Evolutionary conservation across 1,140 invertebrate genomes (phyloP), one percentile per base, ranked within the genome.

Genomic region (Megalonaias nervosa): DNA sequence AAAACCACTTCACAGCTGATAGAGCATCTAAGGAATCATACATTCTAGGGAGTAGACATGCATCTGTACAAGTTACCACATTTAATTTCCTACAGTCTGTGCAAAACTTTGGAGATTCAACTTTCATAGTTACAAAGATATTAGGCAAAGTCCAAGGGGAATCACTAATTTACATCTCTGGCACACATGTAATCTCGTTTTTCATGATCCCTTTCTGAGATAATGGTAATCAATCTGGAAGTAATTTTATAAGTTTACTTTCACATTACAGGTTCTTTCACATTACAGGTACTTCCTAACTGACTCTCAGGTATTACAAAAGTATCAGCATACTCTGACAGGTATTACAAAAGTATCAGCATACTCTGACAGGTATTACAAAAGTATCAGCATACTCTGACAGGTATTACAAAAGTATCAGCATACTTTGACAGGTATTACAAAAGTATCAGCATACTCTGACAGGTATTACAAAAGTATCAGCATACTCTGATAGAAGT

Each of bases 161-260:
- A 12, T 31, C 31, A 31, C 31, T 31, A 31, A 5, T 1, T 5
- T 19, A 70, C 59, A 57, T 55, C 57, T 16, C 58, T 21, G 11
- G 57, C 17, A n/a, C 57, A 23, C 68, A 70, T 31, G 1, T 5
- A 31, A 31, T 31, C 31, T 31, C 31, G 1, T 31, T 70, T 70
- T 70, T 70, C 13, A n/a, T 17, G 2, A 70, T 26, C 23, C 58
- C 68, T 31, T 64, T 16, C 55, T 72, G 59, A 62, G 60, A 31
- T 31, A 31, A 31, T 31, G 31, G 31, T 31, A 31, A 31, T 21
- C 19, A 72, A 21, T 13, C 5, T 2, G 71, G 71, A 17, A 61
- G 71, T 23, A 72, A 2, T 62, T 72, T 72, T 62, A 62, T 72
- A 9, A 59, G 71, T 48, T 64, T 72, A 12, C 59, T 26, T 1